Conservation (phyloP, 2,113 vertebrate species). For the Plecotus auritus region DNA sequence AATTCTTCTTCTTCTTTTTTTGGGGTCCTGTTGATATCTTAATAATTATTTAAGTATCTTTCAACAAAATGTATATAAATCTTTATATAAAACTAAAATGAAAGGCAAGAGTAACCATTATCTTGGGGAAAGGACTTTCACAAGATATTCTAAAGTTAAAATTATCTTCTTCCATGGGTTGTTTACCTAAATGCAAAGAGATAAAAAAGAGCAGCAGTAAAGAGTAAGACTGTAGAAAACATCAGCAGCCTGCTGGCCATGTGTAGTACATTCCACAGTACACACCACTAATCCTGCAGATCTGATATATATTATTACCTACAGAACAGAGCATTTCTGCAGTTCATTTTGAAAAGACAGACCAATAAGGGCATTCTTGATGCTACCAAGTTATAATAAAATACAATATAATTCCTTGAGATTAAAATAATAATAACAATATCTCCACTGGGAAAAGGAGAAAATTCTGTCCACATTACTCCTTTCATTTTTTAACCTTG, state of each 20-base stretch:
- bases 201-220: constrained; percentile 42
- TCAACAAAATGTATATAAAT: neutral
- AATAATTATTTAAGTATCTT: neutral
- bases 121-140: constrained; percentile 35
- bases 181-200: constrained; percentile 62
- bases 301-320: constrained; percentile 54
- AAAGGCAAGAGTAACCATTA: neutral
- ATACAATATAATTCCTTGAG: neutral
- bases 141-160: neutral
- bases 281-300: constrained; percentile 37
- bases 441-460: neutral
- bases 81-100: neutral
- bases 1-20: neutral
- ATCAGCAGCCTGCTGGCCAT: constrained; percentile 62
- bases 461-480: neutral
- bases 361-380: constrained; percentile 10
- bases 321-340: constrained; percentile 46
- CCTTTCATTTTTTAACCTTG: neutral
- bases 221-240: constrained; percentile 47
- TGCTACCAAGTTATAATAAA: neutral
- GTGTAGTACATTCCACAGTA: constrained; percentile 57
- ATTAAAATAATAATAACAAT: neutral
- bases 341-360: constrained; percentile 63
- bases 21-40: neutral
- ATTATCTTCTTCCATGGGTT: constrained; percentile 19